Evolutionary conservation across 2,888 invertebrate genomes (phyloP), one percentile per base, ranked within the genome.

Genomic region (Napeogenes inachia): DNA sequence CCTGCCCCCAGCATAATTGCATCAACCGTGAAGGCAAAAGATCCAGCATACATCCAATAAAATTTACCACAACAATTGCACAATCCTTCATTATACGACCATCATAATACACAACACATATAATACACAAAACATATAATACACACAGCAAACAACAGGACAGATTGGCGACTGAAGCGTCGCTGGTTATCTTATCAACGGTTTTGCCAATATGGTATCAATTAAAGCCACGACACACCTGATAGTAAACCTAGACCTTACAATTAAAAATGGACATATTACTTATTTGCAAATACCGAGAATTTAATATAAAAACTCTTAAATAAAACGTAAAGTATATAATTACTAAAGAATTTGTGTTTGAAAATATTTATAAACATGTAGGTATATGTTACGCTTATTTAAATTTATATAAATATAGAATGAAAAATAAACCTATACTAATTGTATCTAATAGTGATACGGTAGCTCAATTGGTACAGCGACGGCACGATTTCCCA

Each of bases 161-260:
- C 77, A 75, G 72, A 69, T 61, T 61, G 69, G 71, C 71, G 70
- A 73, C 76, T 76, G 81, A 81, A 79, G 56, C 33, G 59, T 56
- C 69, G 79, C 76, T 73, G 75, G 68, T 67, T 82, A 85, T 87
- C 87, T 87, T 86, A 87, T 87, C 86, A 73, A 66, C 69, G 71
- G 13, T 57, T 47, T 57, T 54, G 62, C 61, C 84, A 81, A 84
- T 83, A 81, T 71, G 76, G 74, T 84, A 84, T 83, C 82, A 84
- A 85, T 85, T 83, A 77, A 71, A 63, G 63, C 57, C 61, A 56
- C 65, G 64, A 66, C 63, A 62, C 57, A 62, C 62, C 64, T 62
- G 66, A 58, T 62, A 61, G 64, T 62, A 63, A 67, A 65, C 74
- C 75, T 71, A 74, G 74, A 75, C 75, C 74, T 75, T 75, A 35